Evolutionary conservation across 2,797 vertebrate species (phyloP).

Genomic region (Avahi laniger): DNA sequence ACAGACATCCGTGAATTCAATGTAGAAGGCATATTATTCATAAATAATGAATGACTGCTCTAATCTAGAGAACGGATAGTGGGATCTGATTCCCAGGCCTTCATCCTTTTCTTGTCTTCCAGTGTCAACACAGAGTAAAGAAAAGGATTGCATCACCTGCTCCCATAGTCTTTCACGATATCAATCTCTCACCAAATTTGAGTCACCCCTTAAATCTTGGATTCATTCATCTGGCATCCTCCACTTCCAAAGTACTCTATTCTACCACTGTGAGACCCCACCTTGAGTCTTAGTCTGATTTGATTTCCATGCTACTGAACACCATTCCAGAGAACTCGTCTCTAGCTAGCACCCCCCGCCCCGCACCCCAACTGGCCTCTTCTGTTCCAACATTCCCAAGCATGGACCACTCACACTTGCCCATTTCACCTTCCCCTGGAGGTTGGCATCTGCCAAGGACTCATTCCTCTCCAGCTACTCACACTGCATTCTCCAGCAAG

Average conservation of each 20-base stretch:
- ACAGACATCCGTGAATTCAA: background rate
- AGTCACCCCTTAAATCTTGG: background rate
- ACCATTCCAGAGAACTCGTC: background rate
- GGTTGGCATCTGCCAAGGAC: background rate
- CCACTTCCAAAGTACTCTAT: background rate
- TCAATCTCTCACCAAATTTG: background rate
- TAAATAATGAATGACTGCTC: background rate
- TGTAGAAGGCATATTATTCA: background rate
- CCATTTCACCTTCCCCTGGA: too few relatives aligned
- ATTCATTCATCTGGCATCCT: background rate
- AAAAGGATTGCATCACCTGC: background rate
- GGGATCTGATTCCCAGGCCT: background rate
- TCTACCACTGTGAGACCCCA: background rate
- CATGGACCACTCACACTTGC: background rate
- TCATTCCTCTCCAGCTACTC: background rate
- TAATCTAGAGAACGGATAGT: background rate
- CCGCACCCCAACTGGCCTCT: background rate
- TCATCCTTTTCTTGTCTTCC: background rate
- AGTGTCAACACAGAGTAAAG: background rate
- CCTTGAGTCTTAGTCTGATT: background rate
- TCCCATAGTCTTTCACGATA: background rate
- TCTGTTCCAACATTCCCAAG: background rate
- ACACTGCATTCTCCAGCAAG: background rate
- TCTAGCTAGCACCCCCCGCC: background rate
- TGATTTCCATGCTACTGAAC: background rate